Conservation (phyloP, 2,797 vertebrate species). For the Xerus rutilus region DNA sequence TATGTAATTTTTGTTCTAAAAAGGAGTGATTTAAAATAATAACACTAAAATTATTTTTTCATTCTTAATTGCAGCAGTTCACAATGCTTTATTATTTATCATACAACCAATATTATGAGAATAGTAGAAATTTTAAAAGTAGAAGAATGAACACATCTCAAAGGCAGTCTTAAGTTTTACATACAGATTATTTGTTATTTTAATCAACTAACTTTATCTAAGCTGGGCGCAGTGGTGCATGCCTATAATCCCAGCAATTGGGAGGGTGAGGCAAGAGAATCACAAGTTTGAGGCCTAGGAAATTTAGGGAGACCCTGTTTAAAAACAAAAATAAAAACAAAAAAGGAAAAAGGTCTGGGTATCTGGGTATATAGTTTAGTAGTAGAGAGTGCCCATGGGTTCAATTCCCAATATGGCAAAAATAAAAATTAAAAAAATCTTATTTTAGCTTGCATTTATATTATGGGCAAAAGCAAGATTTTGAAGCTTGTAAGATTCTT, state of each 20-base stretch:
- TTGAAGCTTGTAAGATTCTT: conserved; percentile 28
- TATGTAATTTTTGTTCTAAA: conserved; percentile 27
- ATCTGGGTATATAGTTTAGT: too few relatives aligned
- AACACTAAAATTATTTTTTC: conserved; percentile 44
- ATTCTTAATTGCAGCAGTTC: conserved; percentile 3
- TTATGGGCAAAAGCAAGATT: not conserved
- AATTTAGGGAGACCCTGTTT: too few relatives aligned
- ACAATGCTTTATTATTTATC: conserved; percentile 15
- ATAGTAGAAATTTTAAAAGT: conserved; percentile 47
- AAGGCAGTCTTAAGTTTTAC: not conserved
- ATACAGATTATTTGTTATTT: conserved; percentile 30
- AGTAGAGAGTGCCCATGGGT: too few relatives aligned
- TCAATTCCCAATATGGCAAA: too few relatives aligned
- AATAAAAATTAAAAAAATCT: not conserved
- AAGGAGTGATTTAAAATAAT: conserved; percentile 40
- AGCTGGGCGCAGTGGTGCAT: too few relatives aligned
- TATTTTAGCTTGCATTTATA: conserved; percentile 25
- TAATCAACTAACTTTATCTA: not conserved
- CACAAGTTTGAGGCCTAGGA: too few relatives aligned
- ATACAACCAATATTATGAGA: conserved; percentile 24
- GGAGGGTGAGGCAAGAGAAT: too few relatives aligned
- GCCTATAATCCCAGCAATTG: too few relatives aligned
- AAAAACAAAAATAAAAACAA: too few relatives aligned
- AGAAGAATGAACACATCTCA: not conserved
- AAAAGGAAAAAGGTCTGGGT: too few relatives aligned